phyloP scores from a whole-genome alignment of 2,113 vertebrate species.

The Emydura subglobosa region DNA sequence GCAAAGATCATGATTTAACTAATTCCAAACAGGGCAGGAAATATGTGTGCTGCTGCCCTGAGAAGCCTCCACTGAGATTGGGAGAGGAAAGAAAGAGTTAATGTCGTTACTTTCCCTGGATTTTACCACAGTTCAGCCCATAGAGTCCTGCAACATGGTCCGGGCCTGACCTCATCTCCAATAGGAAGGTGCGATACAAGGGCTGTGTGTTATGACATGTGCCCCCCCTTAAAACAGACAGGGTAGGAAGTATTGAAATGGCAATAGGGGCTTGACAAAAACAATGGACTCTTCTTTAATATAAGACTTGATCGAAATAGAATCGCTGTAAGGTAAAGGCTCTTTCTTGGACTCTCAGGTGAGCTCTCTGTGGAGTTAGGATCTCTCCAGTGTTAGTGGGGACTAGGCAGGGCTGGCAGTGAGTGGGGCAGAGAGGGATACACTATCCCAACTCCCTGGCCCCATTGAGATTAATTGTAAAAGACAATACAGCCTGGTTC shows the following conservation, averaged over 20 bases:
- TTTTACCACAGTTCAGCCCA: neutral
- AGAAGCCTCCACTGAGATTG: accelerated
- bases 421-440: neutral
- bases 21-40: neutral
- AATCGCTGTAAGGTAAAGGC: neutral
- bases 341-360: too few relatives aligned
- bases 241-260: neutral
- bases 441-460: neutral
- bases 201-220: neutral
- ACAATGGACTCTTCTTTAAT: neutral
- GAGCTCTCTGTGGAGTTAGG: too few relatives aligned
- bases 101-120: neutral
- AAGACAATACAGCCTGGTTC: neutral
- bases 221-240: neutral
- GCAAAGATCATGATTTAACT: neutral
- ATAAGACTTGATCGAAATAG: neutral
- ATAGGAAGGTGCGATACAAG: neutral
- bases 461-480: neutral
- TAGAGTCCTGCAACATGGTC: accelerated
- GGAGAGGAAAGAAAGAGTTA: neutral
- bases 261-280: neutral
- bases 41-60: neutral
- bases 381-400: neutral
- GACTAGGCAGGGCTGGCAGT: neutral
- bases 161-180: neutral